Evolutionary conservation across 2,888 invertebrate species (phyloP), one percentile per base, ranked within the genome.

Genomic region (Eremobia ochroleuca): DNA sequence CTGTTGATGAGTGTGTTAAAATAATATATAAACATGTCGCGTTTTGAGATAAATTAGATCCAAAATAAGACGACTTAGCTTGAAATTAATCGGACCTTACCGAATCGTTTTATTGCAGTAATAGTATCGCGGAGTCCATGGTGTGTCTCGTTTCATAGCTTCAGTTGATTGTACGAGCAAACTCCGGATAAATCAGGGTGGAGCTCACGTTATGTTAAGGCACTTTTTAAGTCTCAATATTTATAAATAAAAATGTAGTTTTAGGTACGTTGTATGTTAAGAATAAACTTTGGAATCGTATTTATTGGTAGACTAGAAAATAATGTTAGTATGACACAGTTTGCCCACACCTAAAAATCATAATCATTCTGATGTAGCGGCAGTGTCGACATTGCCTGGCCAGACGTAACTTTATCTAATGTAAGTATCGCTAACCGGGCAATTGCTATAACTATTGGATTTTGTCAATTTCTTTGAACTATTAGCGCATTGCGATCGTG

Each of bases 181-280:
- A 80, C 81, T 82, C 87, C 83, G 88, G 83, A 80, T 78, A 64
- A 85, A 79, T 80, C 88, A 88, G 88, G 88, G 88, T 88, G 83
- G 79, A 77, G 87, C 82, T 88, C 83, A 86, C 73, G 52, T 76
- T 74, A 74, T 65, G 76, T 79, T 82, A 79, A 79, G 87, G 82
- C 81, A 85, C 79, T 87, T 85, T 72, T 76, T 83, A 87, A 73
- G 87, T 88, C 83, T 81, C 80, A 87, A 88, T 87, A 85, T 89
- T 85, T 82, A 77, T 76, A 79, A 81, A 82, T 80, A 81, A 76
- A 84, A 83, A 76, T 73, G 72, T 86, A 88, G 83, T 66, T 52
- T 61, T 82, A 86, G 43, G 74, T 82, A 81, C 52, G 9, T 81
- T 79, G 69, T 86, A 79, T 73, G 55, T 55, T 85, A 82, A 75